Evolutionary conservation across 2,888 invertebrate species (phyloP), one percentile per base, ranked within the genome.

Genomic region (Heteromurus nitidus): DNA sequence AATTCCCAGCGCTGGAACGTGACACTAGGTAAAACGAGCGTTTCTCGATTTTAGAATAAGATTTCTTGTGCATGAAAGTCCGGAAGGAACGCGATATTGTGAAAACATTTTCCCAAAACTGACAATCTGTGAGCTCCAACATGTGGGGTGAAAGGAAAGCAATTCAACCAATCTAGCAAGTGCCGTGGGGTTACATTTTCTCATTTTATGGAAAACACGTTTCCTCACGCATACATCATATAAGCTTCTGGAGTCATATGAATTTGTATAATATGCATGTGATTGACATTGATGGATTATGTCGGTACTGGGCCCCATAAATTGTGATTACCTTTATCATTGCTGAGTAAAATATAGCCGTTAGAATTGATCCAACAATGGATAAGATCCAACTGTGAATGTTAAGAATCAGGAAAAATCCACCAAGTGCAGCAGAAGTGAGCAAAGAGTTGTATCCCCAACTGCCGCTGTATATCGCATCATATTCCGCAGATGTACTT

Each of bases 371-470:
- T 18, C 83, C 85, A 36, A 70, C 50, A 7, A 82, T 30, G 1
- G 83, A 75, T 9, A 85, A 50, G 1, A 84, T 11, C 77, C 80
- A 86, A 30, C 83, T 82, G 11, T 83, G 76, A 9, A 82, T 18
- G 30, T 84, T 84, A 18, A 85, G 74, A 11, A 82, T 60, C 0
- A 83, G 53, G 44, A 84, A 84, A n/a, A 84, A 53, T 58, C 85
- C 85, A 42, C 86, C 86, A n/a, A 86, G 72, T 0, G 83, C 80
- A 7, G 70, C 69, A 16, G 82, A 36, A 0, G 84, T 84, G 31
- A 85, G 64, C 5, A 84, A 28, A 5, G 82, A 67, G 42, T 84
- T 85, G 77, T 83, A 85, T 2, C 67, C 84, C 84, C 83, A 86
- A 20, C 76, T 79, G 3, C 86, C 86, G 55, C 80, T 55, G 26